Evolutionary conservation across 2,113 vertebrate genomes (phyloP).

Genomic region (Talpa occidentalis): DNA sequence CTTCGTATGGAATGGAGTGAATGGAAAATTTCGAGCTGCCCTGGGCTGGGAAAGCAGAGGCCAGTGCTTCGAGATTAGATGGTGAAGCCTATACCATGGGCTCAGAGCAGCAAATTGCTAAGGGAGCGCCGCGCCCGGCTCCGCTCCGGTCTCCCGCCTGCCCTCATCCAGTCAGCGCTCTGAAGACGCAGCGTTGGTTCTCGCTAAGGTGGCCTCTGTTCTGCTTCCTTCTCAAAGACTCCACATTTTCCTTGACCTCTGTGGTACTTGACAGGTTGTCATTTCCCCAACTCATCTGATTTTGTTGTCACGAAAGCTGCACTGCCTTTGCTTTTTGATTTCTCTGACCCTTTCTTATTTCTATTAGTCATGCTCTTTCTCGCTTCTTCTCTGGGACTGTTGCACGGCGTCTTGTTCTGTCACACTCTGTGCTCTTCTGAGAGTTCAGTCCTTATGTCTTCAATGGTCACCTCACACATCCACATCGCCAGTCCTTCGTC

Average conservation of each 20-base stretch:
- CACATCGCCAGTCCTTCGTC: not conserved
- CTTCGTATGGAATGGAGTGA: too few species aligned
- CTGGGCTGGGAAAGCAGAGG: not conserved
- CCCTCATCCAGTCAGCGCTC: not conserved
- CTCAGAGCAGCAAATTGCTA: not conserved
- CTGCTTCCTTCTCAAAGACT: not conserved
- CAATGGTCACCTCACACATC: not conserved
- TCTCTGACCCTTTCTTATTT: not conserved
- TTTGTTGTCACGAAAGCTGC: not conserved
- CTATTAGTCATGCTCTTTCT: not conserved
- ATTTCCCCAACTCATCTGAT: not conserved
- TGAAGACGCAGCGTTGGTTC: too few species aligned
- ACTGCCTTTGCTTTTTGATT: not conserved
- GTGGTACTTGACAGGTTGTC: not conserved
- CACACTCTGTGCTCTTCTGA: not conserved
- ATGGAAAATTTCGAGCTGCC: not conserved
- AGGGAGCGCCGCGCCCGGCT: not conserved
- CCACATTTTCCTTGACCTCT: not conserved
- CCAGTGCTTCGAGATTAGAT: not conserved
- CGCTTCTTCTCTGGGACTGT: not conserved
- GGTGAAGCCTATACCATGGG: not conserved
- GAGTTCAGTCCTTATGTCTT: not conserved
- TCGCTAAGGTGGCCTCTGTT: not conserved
- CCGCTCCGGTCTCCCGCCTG: not conserved
- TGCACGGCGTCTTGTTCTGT: too few species aligned